Base-by-base conservation (phyloP, 2,888 invertebrate species). In the Drosophila sordidula region DNA sequence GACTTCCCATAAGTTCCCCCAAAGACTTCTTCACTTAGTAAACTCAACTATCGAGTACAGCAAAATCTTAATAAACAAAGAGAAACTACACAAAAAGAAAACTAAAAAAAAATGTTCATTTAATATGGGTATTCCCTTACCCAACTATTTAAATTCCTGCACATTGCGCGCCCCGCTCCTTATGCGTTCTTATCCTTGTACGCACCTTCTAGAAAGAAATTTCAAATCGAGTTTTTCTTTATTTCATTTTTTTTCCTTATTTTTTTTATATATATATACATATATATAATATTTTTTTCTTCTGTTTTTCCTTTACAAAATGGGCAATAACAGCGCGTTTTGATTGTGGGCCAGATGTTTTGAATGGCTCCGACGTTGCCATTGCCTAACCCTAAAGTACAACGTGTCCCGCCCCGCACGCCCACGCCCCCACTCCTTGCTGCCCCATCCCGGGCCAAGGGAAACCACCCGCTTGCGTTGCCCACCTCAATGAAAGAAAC, bases 271-370 rank as follows among this genome's bases (percentile, higher is more conserved):
- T 26, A 8, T 54, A 18, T 18, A 16, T 44, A 47, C 41, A 26
- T 26, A 26, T 26, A 8, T 54, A 18, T 18, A 16, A 6, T n/a
- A 8, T 26, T 29, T 44, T 38, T 38, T 47, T 51, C 25, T 36
- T 32, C 25, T 36, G 38, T 36, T 44, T 34, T 45, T 75, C 46
- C 42, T 47, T 75, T 26, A 65, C 73, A 73, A 78, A 78, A 78
- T 78, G 79, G 78, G 78, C 76, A 79, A 78, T 78, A 79, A 78
- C 70, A 79, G 78, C 80, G 76, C 79, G 77, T 78, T 78, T 78
- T 78, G 78, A 78, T 78, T 78, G 80, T 78, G 80, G 79, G 79
- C 78, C 78, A 78, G 78, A 78, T 78, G 78, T 79, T 78, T 78
- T 76, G 64, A 78, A 78, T 78, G 74, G 78, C 67, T 62, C 70